phyloP scores from a whole-genome alignment of 2,888 invertebrate genomes.

The Thyatira batis region DNA sequence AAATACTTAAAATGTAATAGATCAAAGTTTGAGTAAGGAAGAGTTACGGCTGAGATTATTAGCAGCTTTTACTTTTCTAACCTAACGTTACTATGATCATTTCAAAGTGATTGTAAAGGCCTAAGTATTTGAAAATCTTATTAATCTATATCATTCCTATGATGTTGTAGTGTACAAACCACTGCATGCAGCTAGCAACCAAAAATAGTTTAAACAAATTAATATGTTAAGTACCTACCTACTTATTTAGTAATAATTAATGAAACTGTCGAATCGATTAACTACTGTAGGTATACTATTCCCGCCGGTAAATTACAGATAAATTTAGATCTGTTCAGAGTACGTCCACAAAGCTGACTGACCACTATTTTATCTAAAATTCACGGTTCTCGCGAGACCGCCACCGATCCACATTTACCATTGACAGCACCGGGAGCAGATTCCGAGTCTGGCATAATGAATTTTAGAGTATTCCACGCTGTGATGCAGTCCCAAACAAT shows the following conservation, averaged over 20 bases:
- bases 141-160: too few species aligned
- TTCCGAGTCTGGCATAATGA: conserved; percentile 44
- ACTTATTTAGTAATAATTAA: background rate
- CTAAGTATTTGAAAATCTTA: too few species aligned
- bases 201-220: background rate
- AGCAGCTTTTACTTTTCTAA: too few species aligned
- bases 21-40: too few species aligned
- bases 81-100: too few species aligned
- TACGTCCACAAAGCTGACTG: background rate
- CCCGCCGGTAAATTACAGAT: background rate
- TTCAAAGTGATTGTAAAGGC: too few species aligned
- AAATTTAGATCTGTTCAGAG: background rate
- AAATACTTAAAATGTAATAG: too few species aligned
- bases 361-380: conserved; percentile 27
- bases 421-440: conserved; percentile 16
- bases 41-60: too few species aligned
- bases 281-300: background rate
- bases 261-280: background rate
- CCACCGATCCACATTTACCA: conserved; percentile 15
- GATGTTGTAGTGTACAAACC: too few species aligned
- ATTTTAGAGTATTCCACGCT: conserved; percentile 42
- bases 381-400: conserved; percentile 19
- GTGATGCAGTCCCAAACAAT: conserved; percentile 13
- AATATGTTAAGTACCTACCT: too few species aligned
- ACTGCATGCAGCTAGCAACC: too few species aligned